phyloP scores from a whole-genome alignment of 2,797 vertebrate species.

The Vespertilio murinus region DNA sequence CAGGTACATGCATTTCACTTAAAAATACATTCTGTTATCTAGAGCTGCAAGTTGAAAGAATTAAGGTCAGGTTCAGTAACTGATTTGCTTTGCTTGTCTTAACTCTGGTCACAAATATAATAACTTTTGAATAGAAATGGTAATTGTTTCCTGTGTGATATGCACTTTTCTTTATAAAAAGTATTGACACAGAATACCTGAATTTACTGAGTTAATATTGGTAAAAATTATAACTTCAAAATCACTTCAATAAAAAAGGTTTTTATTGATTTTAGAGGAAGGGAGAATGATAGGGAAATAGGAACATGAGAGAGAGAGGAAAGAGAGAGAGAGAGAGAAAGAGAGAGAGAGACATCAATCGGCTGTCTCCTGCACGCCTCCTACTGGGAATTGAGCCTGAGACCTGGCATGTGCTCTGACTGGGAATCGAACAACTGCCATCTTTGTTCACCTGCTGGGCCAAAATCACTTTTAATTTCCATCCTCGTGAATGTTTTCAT shows the following conservation, averaged over 20 bases:
- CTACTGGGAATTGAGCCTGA: too few species aligned
- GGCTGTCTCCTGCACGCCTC: too few species aligned
- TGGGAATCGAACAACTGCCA: too few species aligned
- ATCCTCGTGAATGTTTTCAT: slow-evolving; percentile 15
- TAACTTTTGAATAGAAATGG: slow-evolving; percentile 62
- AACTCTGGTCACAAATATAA: slow-evolving; percentile 64
- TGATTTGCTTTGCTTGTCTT: slow-evolving; percentile 63
- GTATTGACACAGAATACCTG: slow-evolving; percentile 2
- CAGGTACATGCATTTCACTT: neutral
- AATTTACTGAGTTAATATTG: slow-evolving; percentile 42
- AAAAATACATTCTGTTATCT: neutral
- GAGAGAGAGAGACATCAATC: too few species aligned
- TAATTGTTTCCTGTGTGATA: slow-evolving; percentile 49
- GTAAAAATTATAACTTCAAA: slow-evolving; percentile 56
- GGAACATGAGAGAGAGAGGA: too few species aligned
- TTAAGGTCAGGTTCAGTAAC: slow-evolving; percentile 50
- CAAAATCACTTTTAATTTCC: slow-evolving; percentile 49
- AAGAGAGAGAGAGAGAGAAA: too few species aligned
- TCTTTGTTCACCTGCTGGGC: too few species aligned
- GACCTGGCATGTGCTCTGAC: too few species aligned
- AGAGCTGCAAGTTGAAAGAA: slow-evolving; percentile 5
- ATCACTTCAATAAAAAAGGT: slow-evolving; percentile 30
- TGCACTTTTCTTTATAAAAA: slow-evolving; percentile 48
- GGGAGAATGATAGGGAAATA: too few species aligned
- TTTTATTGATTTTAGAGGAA: neutral